phyloP scores from a whole-genome alignment of 2,113 vertebrate species.

The Pomatostomus ruficeps region DNA sequence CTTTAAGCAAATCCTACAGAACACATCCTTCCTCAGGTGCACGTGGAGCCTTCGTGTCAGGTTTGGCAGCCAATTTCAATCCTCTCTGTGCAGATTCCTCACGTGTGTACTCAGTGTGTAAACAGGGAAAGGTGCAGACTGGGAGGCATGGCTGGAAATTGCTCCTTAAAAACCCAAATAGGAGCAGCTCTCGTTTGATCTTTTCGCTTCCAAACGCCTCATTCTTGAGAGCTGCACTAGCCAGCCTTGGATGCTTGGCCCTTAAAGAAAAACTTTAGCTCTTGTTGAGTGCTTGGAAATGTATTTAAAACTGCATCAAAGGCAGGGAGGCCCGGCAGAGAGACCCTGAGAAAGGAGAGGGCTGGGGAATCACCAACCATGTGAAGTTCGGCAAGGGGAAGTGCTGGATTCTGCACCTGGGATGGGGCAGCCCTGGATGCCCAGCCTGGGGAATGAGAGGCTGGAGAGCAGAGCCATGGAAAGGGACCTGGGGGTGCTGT shows the following conservation, averaged over 20 bases:
- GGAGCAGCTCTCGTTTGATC: fast-evolving
- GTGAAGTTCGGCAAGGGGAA: neutral
- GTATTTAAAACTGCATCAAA: neutral
- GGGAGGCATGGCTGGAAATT: neutral
- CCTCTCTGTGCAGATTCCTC: neutral
- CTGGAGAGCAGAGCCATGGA: neutral
- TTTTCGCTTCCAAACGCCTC: neutral
- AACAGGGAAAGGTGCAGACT: neutral
- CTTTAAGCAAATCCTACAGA: neutral
- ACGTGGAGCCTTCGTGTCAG: neutral
- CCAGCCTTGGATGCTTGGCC: neutral
- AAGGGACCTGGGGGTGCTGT: neutral
- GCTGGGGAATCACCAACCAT: neutral
- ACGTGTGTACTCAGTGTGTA: neutral
- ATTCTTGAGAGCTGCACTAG: neutral
- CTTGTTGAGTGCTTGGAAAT: neutral
- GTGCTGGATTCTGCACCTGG: neutral
- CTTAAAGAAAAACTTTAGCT: neutral
- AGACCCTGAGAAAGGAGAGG: neutral
- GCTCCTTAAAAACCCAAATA: neutral
- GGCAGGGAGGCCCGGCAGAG: neutral
- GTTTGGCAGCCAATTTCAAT: neutral
- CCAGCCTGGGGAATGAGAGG: neutral
- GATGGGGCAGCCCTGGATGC: neutral
- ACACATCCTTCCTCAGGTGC: neutral